Evolutionary conservation across 2,888 invertebrate genomes (phyloP), one percentile per base, ranked within the genome.

Genomic region (Drosophila neutralis): DNA sequence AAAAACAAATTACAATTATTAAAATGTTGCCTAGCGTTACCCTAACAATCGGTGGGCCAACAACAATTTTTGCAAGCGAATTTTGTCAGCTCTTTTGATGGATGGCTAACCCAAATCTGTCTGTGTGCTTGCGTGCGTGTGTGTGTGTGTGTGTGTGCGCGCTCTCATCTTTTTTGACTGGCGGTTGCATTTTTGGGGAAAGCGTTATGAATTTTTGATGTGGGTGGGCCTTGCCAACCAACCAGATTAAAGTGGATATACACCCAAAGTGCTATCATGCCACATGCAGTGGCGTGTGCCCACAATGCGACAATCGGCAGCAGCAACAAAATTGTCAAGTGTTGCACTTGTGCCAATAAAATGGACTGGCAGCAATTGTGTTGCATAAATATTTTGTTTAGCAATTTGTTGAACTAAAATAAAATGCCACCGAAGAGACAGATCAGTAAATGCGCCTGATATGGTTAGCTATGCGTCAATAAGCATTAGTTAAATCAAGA

Each of bases 1-100:
- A 88, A 88, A 88, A 81, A 83, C 77, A 69, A 83, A 88, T 83
- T 81, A 70, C 73, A 83, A 72, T 86, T 86, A 86, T 81, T 83
- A 81, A 81, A 88, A 86, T 70, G 73, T 80, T 58, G 33, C 86
- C 79, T 73, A 79, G 59, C 72, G 72, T 81, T 81, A 51, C 52
- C 68, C 71, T 35, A 81, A 59, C 59, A 72, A 68, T 76, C 59
- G 67, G 76, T 65, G 57, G 73, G 15, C 21, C 52, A 35, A 45
- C 29, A 56, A 11, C 57, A 57, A 45, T 69, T 69, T 61, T 48
- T 58, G 59, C 8, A 59, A 66, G 58, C 66, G 59, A 51, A 54
- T 66, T 73, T 63, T 74, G 57, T 29, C 40, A 64, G 68, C 58
- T 71, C 59, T 54, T 85, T 80, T 88, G 84, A 88, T 88, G 83